These are phyloP conservation scores for Elgaria multicarinata DNA, from an alignment of 2,113 vertebrate genomes.

Conservation along the genomic window DNA sequence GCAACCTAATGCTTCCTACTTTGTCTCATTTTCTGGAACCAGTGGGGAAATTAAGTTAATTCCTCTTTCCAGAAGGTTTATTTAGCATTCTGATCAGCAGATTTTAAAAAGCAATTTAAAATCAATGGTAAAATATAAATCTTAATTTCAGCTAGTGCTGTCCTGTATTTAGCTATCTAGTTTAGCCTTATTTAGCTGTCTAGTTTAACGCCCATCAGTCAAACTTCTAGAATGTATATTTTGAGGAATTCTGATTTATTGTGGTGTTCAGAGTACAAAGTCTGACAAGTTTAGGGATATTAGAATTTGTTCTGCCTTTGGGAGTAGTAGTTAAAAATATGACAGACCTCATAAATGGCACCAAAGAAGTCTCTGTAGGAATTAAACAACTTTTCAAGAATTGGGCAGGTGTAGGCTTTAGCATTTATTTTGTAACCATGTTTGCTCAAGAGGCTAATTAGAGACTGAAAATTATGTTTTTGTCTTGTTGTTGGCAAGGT, in stretches of 20 bases:
- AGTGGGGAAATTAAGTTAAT: constrained; percentile 5
- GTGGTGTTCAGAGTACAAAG: neutral
- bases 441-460: constrained; percentile 43
- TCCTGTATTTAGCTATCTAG: neutral
- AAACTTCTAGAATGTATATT: neutral
- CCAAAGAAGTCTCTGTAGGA: neutral
- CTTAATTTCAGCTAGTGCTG: neutral
- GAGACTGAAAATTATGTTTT: constrained; percentile 18
- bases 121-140: neutral
- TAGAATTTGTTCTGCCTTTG: constrained; percentile 5
- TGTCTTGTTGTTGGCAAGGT: constrained; percentile 17
- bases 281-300: neutral
- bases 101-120: constrained; percentile 4
- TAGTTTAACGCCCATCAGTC: neutral
- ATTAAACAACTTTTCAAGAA: neutral
- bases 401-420: neutral
- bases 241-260: neutral
- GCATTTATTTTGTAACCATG: constrained; percentile 21
- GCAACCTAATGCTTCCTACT: neutral
- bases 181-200: neutral
- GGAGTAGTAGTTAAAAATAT: constrained; percentile 15
- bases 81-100: neutral
- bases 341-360: neutral
- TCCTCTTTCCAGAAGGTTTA: neutral
- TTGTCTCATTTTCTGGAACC: neutral